Evolutionary conservation across 2,113 vertebrate species (phyloP).

Genomic region (Clupea harengus): DNA sequence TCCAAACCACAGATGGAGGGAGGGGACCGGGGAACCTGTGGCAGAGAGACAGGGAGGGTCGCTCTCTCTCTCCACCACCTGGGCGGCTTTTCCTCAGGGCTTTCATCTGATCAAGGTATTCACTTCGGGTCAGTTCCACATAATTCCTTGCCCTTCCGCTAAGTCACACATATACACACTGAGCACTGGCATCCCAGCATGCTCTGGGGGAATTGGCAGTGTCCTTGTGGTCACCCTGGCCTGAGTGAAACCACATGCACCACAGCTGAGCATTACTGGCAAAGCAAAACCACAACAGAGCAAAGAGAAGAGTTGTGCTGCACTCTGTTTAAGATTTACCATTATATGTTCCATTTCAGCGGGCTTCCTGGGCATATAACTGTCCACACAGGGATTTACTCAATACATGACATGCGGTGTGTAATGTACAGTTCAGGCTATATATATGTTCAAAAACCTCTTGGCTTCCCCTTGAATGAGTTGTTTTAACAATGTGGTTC

Average conservation of each 20-base stretch:
- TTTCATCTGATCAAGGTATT: background rate
- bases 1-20: slow-evolving; percentile 28
- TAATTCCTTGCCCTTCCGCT: background rate
- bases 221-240: slow-evolving; percentile 59
- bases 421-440: background rate
- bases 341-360: background rate
- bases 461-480: background rate
- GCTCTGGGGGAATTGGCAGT: slow-evolving; percentile 32
- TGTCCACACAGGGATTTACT: background rate
- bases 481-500: background rate
- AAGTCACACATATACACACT: background rate
- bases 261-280: slow-evolving; percentile 63
- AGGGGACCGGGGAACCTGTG: background rate
- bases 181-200: slow-evolving; percentile 34
- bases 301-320: slow-evolving; percentile 49
- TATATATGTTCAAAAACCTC: background rate
- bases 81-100: background rate
- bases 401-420: background rate
- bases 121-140: background rate
- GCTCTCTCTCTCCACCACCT: slow-evolving; percentile 20
- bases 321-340: slow-evolving; percentile 1
- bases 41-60: slow-evolving; percentile 35
- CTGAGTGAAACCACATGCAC: slow-evolving; percentile 36
- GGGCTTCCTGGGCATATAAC: background rate
- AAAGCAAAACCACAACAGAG: slow-evolving; percentile 57